Evolutionary conservation across 1,140 invertebrate genomes (phyloP), one percentile per base, ranked within the genome.

Genomic region (Brachionus calyciflorus): DNA sequence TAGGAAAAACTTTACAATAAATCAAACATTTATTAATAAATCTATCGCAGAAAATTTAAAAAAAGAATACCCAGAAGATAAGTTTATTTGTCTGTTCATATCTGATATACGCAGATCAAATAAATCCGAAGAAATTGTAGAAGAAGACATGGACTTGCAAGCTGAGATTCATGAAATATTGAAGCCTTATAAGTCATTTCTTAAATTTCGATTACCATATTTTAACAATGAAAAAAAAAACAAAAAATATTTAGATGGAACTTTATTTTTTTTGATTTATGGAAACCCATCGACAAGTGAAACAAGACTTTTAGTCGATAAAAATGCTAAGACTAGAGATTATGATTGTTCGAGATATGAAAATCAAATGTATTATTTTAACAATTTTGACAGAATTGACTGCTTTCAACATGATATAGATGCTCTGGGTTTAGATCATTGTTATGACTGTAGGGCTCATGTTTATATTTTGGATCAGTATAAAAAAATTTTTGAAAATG

Each of bases 71-170:
- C n/a, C 30, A 6, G 33, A 60, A 33, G 55, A 60, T 37, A 60
- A 60, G 3, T 60, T 17, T 37, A 33, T 33, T n/a, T 14, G 55
- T 37, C 19, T 60, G 30, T 60, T 60, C 19, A 60, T 60, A 37
- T 60, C 55, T 60, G 55, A 60, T 60, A 60, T 60, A 17, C 33
- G 55, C n/a, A 17, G 55, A 17, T 17, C 19, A 4, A 37, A 60
- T 60, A 37, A 60, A 17, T 17, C n/a, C 3, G 55, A 60, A 60
- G 37, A 19, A 9, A 37, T 19, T 17, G 55, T 60, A 17, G 55
- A 60, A 37, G 28, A 60, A 41, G 55, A 60, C 17, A 37, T 60
- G 30, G 55, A 60, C 19, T 60, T 60, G 37, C 55, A 60, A 60
- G 55, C 55, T 19, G 55, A 60, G 21, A 60, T 60, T 60, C 55